These are phyloP conservation scores for Gnathonemus echidnorhynchus DNA, from an alignment of 2,113 vertebrate species.

Conservation along the genomic window DNA sequence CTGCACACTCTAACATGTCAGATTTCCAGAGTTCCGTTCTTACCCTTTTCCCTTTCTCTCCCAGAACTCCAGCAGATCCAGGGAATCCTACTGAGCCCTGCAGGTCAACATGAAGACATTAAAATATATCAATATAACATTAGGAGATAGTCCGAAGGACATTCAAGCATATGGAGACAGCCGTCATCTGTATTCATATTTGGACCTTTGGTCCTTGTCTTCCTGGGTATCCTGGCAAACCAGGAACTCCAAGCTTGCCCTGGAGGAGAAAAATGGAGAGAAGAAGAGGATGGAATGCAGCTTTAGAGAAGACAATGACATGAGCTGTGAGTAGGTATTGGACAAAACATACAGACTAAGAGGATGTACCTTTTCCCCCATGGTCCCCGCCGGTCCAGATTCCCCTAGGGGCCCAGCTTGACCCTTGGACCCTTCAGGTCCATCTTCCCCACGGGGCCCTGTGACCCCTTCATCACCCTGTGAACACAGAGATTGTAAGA, in stretches of 20 bases:
- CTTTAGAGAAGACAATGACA: not conserved
- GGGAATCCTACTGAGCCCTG: conserved; percentile 80
- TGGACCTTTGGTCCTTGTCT: conserved; percentile 68
- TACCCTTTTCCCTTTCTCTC: conserved; percentile 88
- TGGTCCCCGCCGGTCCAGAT: conserved; percentile 54
- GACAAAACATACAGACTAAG: not conserved
- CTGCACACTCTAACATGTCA: not conserved
- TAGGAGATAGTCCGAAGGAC: not conserved
- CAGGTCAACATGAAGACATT: conserved; percentile 31
- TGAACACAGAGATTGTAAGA: conserved; percentile 22
- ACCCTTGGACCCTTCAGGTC: conserved; percentile 78
- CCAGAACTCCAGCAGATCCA: conserved; percentile 60
- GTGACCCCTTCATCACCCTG: conserved; percentile 68
- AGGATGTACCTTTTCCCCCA: conserved; percentile 76
- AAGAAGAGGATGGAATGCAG: not conserved
- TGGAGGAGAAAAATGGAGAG: conserved; percentile 22
- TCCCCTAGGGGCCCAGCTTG: conserved; percentile 68
- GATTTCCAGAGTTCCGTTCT: conserved; percentile 37
- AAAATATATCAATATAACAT: conserved; percentile 49
- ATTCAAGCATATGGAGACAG: not conserved
- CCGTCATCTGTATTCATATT: not conserved
- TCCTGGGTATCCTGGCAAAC: conserved; percentile 70
- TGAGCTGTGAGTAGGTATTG: not conserved
- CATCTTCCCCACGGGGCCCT: conserved; percentile 76
- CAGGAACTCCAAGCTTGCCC: conserved; percentile 69